Conservation (phyloP, 2,888 invertebrate species). For the Odiellus spinosus region DNA sequence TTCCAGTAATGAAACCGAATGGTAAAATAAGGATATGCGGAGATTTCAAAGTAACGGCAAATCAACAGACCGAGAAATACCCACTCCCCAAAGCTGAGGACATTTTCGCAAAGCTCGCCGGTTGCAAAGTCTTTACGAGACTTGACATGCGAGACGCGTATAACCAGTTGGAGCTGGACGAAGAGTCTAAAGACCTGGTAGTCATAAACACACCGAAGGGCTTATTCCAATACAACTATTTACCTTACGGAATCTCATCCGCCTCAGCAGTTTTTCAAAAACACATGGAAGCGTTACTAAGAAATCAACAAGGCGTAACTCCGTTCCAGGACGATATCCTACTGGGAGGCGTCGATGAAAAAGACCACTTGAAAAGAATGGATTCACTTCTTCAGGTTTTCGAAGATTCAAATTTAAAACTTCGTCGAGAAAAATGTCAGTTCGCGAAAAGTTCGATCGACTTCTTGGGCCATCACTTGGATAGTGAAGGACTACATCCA, state of each 20-base stretch:
- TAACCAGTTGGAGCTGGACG: not conserved
- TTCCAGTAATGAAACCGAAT: not conserved
- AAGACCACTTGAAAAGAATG: no score
- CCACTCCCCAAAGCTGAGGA: constrained; percentile 1
- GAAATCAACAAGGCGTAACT: no score
- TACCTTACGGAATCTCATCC: no score
- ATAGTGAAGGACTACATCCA: constrained; percentile 17
- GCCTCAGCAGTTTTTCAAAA: constrained; percentile 5
- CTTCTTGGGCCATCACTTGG: constrained; percentile 13
- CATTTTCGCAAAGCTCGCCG: not conserved
- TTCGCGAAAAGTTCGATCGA: constrained; percentile 19
- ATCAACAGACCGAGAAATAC: not conserved
- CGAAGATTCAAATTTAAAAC: no score
- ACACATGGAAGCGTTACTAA: constrained; percentile 3
- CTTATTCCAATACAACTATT: not conserved
- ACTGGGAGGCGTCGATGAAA: no score
- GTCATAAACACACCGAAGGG: constrained; percentile 3
- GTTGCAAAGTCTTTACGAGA: not conserved
- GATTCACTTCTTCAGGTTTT: no score
- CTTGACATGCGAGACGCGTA: no score
- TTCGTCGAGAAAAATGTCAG: no score
- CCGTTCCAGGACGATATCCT: no score
- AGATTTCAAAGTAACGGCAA: not conserved
- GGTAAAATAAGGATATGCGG: not conserved
- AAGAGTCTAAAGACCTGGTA: no score